Percentiles rank a stretch among this genome's conserved stretches.
phyloP scores from a whole-genome alignment of 2,113 vertebrate species.

The Callipepla squamata region DNA sequence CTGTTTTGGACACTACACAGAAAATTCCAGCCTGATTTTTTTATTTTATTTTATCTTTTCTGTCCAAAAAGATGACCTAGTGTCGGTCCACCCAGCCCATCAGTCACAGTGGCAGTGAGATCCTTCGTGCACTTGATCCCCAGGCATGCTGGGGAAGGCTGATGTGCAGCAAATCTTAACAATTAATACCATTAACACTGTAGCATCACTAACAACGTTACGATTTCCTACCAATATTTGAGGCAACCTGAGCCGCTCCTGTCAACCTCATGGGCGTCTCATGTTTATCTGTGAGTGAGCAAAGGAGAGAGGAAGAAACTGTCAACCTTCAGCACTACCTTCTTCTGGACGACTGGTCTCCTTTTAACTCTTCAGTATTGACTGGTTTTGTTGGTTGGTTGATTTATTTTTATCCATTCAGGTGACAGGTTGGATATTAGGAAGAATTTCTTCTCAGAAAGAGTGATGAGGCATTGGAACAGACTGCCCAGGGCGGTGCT shows the following conservation, averaged over 20 bases:
- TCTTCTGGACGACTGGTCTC: neutral
- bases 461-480: too few species aligned
- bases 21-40: too few species aligned
- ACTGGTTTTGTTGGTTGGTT: neutral
- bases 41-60: too few species aligned
- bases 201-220: neutral
- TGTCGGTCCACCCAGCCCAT: neutral
- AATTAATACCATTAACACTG: neutral
- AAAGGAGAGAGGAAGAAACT: neutral
- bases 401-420: neutral
- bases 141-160: neutral
- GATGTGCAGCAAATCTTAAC: neutral
- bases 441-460: too few species aligned
- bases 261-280: neutral
- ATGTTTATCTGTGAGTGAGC: neutral
- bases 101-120: neutral
- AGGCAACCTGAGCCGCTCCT: neutral
- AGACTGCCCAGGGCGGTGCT: too few species aligned
- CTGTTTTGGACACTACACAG: too few species aligned
- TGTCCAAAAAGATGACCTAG: neutral
- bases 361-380: neutral
- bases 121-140: accelerated
- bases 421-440: too few species aligned
- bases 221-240: neutral
- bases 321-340: neutral